A percentile compares a stretch with the other conserved stretches of the same genome.
These are phyloP conservation scores for Cartodere bifasciata DNA, from an alignment of 2,888 invertebrate species.

Conservation along the genomic window DNA sequence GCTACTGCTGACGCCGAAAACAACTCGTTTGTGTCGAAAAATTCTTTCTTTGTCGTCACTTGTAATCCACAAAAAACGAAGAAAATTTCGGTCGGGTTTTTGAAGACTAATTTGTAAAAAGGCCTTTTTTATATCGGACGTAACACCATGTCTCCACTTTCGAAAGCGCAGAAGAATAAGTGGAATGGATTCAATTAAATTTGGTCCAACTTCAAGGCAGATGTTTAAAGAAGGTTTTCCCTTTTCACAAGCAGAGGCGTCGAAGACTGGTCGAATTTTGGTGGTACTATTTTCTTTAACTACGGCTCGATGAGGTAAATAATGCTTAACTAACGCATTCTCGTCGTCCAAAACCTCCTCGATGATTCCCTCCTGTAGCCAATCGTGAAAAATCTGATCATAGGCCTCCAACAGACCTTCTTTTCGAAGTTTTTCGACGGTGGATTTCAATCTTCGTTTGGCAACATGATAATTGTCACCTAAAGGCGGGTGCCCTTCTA, in stretches of 20 bases:
- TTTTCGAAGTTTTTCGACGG: constrained; percentile 15
- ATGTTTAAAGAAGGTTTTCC: constrained; percentile 19
- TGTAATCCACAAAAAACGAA: constrained; percentile 20
- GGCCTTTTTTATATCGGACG: constrained; percentile 22
- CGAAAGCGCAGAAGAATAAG: constrained; percentile 15
- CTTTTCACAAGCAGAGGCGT: constrained; percentile 18
- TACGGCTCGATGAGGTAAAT: constrained; percentile 15
- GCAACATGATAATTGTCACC: constrained; percentile 19
- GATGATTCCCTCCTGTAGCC: constrained; percentile 17
- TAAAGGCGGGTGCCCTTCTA: constrained; percentile 22
- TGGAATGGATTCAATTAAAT: constrained; percentile 13
- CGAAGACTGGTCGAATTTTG: constrained; percentile 19
- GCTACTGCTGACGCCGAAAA: constrained; percentile 15
- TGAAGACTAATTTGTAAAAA: constrained; percentile 22
- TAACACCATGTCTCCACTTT: constrained; percentile 15
- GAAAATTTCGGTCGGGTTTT: constrained; percentile 19
- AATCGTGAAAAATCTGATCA: constrained; percentile 19
- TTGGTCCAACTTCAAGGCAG: constrained; percentile 14
- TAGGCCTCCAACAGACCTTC: constrained; percentile 13
- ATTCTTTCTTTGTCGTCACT: too few species aligned
- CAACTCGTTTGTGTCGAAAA: constrained; percentile 13
- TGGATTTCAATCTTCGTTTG: constrained; percentile 18
- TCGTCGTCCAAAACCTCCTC: constrained; percentile 8
- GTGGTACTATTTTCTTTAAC: constrained; percentile 15
- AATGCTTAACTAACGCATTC: too few species aligned